Evolutionary conservation across 1,140 invertebrate species (phyloP).

Genomic region (Drosophila sproati): DNA sequence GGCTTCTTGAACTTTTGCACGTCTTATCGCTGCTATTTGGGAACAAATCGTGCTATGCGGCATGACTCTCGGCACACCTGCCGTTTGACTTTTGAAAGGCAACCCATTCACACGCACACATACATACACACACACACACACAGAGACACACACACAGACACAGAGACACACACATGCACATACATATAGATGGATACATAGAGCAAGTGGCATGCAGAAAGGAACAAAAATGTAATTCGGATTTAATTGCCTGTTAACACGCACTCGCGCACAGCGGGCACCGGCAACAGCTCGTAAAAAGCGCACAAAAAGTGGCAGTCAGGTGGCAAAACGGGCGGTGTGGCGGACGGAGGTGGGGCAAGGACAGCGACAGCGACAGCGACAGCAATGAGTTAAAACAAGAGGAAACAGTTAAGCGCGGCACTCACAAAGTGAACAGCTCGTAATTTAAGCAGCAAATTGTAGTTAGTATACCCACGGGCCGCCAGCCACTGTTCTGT

Average conservation of each 20-base stretch:
- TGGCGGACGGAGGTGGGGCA: neutral
- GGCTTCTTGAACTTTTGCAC: slow-evolving; percentile 64
- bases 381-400: slow-evolving; percentile 51
- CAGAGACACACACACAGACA: neutral
- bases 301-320: slow-evolving; percentile 39
- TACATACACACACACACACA: slow-evolving; percentile 3
- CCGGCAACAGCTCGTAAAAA: slow-evolving; percentile 78
- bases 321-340: slow-evolving; percentile 18
- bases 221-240: slow-evolving; percentile 78
- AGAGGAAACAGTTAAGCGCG: slow-evolving; percentile 61
- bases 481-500: neutral
- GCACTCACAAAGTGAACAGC: slow-evolving; percentile 71
- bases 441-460: slow-evolving; percentile 74
- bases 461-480: slow-evolving; percentile 33
- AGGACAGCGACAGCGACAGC: slow-evolving; percentile 22
- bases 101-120: slow-evolving; percentile 16
- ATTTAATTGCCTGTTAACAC: slow-evolving; percentile 83
- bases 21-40: slow-evolving; percentile 59
- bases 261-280: slow-evolving; percentile 74
- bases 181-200: slow-evolving; percentile 6
- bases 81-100: slow-evolving; percentile 57
- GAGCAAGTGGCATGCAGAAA: slow-evolving; percentile 56
- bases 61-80: slow-evolving; percentile 68
- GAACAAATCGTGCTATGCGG: slow-evolving; percentile 58
- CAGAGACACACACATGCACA: neutral